Evolutionary conservation across 2,888 invertebrate species (phyloP), one percentile per base, ranked within the genome.

Genomic region (Drosophila prostipennis): DNA sequence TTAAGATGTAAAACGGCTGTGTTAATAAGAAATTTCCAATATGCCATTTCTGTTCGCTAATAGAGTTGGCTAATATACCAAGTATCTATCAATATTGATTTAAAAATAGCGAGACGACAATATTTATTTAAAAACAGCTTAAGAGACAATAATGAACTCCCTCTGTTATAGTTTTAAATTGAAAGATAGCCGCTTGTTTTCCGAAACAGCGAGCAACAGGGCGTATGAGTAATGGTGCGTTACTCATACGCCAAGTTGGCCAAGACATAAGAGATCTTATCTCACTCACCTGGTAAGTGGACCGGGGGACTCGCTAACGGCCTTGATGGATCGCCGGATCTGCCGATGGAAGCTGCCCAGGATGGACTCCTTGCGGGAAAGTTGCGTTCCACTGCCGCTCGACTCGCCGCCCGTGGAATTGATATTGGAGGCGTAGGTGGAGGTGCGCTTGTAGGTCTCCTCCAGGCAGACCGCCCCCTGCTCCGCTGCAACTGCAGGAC

Each of bases 291-390:
- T 90, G 40, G 91, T 91, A 43, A 92, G 88, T 45, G 91, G 89
- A 46, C 92, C 92, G 29, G 92, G 91, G 43, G 92, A 92, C 77
- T 92, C 92, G 77, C 91, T 92, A 75, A 92, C 92, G 46, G 91
- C 92, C 74, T 92, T 92, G 26, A 92, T 82, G 46, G 92, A 92
- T 78, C 91, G 86, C 69, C 92, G 89, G 73, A 92, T 83, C 69
- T 91, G 92, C 75, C 89, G 89, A 79, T 92, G 91, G 89, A 92
- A 92, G 79, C 92, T 89, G 67, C 91, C 91, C 68, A 92, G 80
- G 63, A 92, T 80, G 46, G 92, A 91, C 77, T 91, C 91, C 77
- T 91, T 91, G 59, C 91, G 90, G 16, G 80, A 78, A 54, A 89
- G 76, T 56, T 88, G 75, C 13, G 78, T 76, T 6, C 87, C 87